phyloP scores from a whole-genome alignment of 2,113 vertebrate genomes.

The Periophthalmodon schlosseri region DNA sequence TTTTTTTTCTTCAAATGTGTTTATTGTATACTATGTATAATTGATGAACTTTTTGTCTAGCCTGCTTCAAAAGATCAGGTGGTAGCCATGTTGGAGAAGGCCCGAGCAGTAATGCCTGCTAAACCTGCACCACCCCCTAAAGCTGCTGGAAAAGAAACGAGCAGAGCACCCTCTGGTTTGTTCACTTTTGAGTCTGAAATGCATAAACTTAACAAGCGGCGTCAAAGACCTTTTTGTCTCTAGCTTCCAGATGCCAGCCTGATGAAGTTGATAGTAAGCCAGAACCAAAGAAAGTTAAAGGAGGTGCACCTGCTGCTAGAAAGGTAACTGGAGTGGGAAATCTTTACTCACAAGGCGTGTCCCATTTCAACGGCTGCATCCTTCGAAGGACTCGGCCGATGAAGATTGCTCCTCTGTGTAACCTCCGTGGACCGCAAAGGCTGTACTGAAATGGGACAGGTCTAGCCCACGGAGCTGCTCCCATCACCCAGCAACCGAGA shows the following conservation, averaged over 20 bases:
- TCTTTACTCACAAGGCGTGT: background rate
- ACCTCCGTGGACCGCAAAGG: no score
- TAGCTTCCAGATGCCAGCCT: slow-evolving; percentile 65
- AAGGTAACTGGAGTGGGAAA: slow-evolving; percentile 78
- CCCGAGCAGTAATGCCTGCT: slow-evolving; percentile 90
- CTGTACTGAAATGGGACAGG: no score
- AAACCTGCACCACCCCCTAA: slow-evolving; percentile 83
- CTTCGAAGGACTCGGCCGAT: background rate
- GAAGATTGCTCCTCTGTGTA: no score
- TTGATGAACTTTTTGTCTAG: slow-evolving; percentile 64
- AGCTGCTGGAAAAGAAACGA: slow-evolving; percentile 75
- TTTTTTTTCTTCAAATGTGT: background rate
- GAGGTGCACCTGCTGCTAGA: slow-evolving; percentile 80
- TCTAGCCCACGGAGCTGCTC: no score
- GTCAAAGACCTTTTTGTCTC: background rate
- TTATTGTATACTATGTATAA: background rate
- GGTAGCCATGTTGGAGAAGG: slow-evolving; percentile 91
- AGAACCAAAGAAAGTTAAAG: slow-evolving; percentile 86
- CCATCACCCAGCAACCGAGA: no score
- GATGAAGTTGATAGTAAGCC: slow-evolving; percentile 88
- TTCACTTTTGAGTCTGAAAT: background rate
- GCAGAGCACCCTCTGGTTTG: slow-evolving; percentile 81
- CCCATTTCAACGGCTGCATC: no score
- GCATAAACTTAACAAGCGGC: no score
- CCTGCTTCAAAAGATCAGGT: slow-evolving; percentile 96